Conservation (phyloP, 1,140 invertebrate genomes). For the Orius insidiosus region DNA sequence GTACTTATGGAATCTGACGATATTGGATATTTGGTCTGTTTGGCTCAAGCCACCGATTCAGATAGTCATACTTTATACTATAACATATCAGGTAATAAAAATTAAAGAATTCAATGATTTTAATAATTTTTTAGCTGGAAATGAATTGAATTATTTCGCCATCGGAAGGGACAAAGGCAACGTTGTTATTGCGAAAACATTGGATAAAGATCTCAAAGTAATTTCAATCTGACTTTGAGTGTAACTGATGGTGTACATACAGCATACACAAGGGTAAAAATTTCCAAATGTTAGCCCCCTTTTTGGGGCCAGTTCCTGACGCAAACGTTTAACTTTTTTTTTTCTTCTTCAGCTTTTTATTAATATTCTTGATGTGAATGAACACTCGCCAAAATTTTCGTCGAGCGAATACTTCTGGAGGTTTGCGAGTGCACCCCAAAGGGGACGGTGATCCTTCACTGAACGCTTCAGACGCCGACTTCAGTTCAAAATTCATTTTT, state of each 20-base stretch:
- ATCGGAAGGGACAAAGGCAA: slow-evolving; percentile 70
- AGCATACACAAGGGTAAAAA: slow-evolving; percentile 39
- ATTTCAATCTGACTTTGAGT: slow-evolving; percentile 69
- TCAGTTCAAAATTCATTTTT: slow-evolving; percentile 51
- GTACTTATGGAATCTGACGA: slow-evolving; percentile 65
- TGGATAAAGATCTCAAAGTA: slow-evolving; percentile 60
- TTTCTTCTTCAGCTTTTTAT: slow-evolving; percentile 39
- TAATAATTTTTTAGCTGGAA: slow-evolving; percentile 42
- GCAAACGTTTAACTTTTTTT: too few species aligned
- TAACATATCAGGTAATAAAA: slow-evolving; percentile 58
- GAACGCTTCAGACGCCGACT: slow-evolving; percentile 45
- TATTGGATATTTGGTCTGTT: slow-evolving; percentile 60
- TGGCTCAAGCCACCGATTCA: slow-evolving; percentile 60
- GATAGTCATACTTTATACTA: slow-evolving; percentile 74
- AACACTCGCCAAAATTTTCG: slow-evolving; percentile 58
- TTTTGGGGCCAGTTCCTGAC: not conserved
- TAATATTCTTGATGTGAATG: slow-evolving; percentile 62
- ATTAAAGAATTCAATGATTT: slow-evolving; percentile 9
- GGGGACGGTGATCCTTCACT: slow-evolving; percentile 43
- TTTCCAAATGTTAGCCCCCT: slow-evolving; percentile 1
- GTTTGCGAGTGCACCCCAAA: slow-evolving; percentile 49
- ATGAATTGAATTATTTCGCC: slow-evolving; percentile 60
- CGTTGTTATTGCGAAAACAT: slow-evolving; percentile 57
- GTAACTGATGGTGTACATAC: slow-evolving; percentile 65
- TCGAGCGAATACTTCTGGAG: slow-evolving; percentile 46